Evolutionary conservation across 2,113 vertebrate species (phyloP).

Genomic region (Neomonachus schauinslandi): DNA sequence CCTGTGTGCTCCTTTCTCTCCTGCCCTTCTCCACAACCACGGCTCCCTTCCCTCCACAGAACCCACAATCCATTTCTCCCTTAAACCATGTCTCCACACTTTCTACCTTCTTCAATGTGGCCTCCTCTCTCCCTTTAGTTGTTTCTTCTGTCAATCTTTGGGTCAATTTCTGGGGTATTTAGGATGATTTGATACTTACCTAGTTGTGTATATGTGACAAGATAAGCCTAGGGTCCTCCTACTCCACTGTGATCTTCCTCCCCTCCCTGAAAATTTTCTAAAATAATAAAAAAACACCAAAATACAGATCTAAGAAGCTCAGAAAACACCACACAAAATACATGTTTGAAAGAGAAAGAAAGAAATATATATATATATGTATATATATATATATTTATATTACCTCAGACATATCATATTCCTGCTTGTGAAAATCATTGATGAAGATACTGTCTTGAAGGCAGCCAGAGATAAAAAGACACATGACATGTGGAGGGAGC

Average conservation of each 20-base stretch:
- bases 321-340: neutral
- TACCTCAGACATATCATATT: neutral
- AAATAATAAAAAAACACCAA: neutral
- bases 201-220: neutral
- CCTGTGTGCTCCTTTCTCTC: neutral
- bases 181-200: neutral
- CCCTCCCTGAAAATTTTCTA: neutral
- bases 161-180: neutral
- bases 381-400: neutral
- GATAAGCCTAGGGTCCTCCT: neutral
- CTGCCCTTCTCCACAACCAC: neutral
- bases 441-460: neutral
- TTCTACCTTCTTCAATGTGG: neutral
- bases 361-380: rapidly evolving
- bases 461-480: neutral
- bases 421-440: neutral
- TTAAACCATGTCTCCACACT: neutral
- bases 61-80: neutral
- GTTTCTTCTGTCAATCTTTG: neutral
- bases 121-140: neutral
- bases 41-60: neutral
- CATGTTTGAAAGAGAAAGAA: neutral
- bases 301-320: neutral
- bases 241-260: neutral
- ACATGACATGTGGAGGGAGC: neutral